Evolutionary conservation across 2,888 invertebrate genomes (phyloP).

Genomic region (Antheraea yamamai): DNA sequence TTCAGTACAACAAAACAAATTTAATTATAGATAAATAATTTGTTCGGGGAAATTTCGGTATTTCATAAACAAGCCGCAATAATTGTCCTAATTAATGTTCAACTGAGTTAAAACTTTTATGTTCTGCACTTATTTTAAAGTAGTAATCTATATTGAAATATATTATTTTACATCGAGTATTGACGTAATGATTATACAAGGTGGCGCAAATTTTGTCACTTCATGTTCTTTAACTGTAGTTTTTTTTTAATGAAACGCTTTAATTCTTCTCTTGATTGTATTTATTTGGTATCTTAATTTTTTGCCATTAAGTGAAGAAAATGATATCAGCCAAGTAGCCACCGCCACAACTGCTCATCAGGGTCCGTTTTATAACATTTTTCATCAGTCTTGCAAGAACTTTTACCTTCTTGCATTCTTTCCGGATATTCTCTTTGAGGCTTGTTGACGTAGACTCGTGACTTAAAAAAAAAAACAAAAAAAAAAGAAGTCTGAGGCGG

Average conservation of each 20-base stretch:
- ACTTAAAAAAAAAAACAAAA: conserved; percentile 25
- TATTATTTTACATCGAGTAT: neutral
- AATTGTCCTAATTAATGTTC: conserved; percentile 5
- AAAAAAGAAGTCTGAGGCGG: conserved; percentile 25
- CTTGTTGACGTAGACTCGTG: conserved; percentile 7
- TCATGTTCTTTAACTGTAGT: neutral
- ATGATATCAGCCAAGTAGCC: conserved; percentile 24
- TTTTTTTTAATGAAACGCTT: neutral
- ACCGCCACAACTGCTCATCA: conserved; percentile 31
- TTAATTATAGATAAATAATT: neutral
- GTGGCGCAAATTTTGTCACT: neutral
- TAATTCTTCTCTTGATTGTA: neutral
- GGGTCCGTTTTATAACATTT: conserved; percentile 30
- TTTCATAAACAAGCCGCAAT: neutral
- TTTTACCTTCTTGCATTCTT: conserved; percentile 31
- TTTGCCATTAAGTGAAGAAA: neutral
- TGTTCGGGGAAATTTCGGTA: neutral
- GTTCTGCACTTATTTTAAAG: neutral
- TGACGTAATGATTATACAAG: neutral
- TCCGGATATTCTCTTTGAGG: conserved; percentile 29
- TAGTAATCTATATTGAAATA: neutral
- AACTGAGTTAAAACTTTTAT: neutral
- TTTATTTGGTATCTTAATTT: neutral
- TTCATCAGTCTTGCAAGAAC: conserved; percentile 29
- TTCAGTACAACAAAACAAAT: conserved; percentile 5